Percentiles rank a stretch among this genome's conserved stretches.
phyloP scores from a whole-genome alignment of 1,140 invertebrate species.

The Zaprionus vittiger region DNA sequence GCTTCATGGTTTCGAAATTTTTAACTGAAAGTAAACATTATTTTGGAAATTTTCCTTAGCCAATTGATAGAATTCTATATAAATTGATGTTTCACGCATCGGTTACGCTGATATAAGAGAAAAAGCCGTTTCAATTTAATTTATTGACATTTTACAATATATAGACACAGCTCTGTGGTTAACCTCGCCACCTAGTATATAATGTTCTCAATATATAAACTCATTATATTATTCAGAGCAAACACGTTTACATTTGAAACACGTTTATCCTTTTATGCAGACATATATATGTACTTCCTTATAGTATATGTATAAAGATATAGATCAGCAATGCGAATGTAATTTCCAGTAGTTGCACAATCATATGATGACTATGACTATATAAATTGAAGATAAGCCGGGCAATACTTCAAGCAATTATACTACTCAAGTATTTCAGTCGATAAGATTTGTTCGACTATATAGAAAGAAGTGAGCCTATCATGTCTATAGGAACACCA shows the following conservation, averaged over 20 bases:
- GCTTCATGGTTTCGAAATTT: slow-evolving; percentile 63
- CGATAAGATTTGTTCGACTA: slow-evolving; percentile 31
- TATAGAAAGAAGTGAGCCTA: background rate
- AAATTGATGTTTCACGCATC: slow-evolving; percentile 21
- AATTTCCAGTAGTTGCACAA: slow-evolving; percentile 32
- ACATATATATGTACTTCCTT: background rate
- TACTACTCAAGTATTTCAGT: slow-evolving; percentile 7
- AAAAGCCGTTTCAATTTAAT: background rate
- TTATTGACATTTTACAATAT: slow-evolving; percentile 8
- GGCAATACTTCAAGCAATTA: slow-evolving; percentile 17
- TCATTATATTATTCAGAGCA: background rate
- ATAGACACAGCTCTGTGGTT: slow-evolving; percentile 44
- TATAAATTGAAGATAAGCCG: slow-evolving; percentile 3
- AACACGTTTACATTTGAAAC: background rate
- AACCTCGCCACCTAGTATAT: slow-evolving; percentile 27
- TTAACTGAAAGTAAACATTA: slow-evolving; percentile 50
- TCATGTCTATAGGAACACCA: background rate
- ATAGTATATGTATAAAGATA: background rate
- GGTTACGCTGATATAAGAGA: slow-evolving; percentile 40
- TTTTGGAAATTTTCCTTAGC: slow-evolving; percentile 51
- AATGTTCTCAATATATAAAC: background rate
- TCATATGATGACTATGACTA: background rate
- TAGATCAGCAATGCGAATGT: background rate
- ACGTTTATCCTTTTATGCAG: background rate
- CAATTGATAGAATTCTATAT: slow-evolving; percentile 8